Evolutionary conservation across 2,113 vertebrate species (phyloP).

Genomic region (Petroica traversi): DNA sequence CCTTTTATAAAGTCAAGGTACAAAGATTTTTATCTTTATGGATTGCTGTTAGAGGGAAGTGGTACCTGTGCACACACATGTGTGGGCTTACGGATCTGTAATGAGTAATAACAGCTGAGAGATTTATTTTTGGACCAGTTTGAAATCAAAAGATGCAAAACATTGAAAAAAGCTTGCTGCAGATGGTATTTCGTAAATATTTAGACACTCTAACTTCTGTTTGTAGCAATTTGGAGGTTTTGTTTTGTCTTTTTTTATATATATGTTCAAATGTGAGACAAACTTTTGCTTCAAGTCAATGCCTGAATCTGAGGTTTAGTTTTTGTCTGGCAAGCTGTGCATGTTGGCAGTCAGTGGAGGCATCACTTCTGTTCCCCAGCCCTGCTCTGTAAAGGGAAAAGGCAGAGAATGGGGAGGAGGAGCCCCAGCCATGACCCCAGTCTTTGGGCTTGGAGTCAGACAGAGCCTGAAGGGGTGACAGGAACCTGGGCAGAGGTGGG

Average conservation of each 20-base stretch:
- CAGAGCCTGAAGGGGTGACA: neutral
- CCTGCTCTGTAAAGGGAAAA: neutral
- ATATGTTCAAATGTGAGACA: neutral
- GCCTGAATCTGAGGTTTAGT: neutral
- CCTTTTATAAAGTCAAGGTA: constrained; percentile 51
- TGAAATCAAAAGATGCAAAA: constrained; percentile 19
- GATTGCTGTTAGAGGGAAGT: neutral
- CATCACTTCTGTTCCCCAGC: neutral
- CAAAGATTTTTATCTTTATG: constrained; percentile 11
- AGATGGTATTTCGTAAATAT: constrained; percentile 46
- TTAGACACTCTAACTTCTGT: constrained; percentile 41
- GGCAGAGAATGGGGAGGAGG: neutral
- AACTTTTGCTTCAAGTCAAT: neutral
- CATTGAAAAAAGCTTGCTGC: neutral
- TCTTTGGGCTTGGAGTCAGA: neutral
- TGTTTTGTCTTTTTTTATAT: neutral
- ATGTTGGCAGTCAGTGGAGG: neutral
- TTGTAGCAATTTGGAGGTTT: neutral
- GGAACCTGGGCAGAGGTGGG: neutral
- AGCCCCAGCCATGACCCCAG: neutral
- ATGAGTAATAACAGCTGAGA: neutral
- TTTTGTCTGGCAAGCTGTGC: neutral
- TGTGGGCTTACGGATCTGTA: neutral
- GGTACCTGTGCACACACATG: neutral
- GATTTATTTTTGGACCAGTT: constrained; percentile 3